A percentile compares a stretch with the other conserved stretches of the same genome.
Evolutionary conservation across 2,797 vertebrate genomes (phyloP).

Genomic region (Myotis pilosus): DNA sequence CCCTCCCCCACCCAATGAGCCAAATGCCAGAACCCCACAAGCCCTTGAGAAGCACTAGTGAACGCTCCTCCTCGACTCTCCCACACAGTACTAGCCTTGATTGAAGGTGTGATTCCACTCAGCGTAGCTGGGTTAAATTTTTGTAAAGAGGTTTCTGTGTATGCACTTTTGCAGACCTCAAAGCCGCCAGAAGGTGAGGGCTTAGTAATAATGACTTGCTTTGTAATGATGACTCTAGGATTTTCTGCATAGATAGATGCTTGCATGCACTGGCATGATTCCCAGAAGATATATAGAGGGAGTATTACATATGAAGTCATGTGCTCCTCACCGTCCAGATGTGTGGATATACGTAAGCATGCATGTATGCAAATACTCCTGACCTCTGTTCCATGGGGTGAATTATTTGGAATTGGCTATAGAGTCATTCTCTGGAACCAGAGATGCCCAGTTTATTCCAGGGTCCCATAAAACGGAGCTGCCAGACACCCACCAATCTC

Average conservation of each 20-base stretch:
- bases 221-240: slow-evolving; percentile 55
- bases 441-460: not conserved
- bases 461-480: not conserved
- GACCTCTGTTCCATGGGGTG: not conserved
- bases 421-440: not conserved
- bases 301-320: not conserved
- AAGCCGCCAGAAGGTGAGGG: slow-evolving; percentile 54
- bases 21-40: not conserved
- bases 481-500: not conserved
- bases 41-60: not conserved
- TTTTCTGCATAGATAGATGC: slow-evolving; percentile 17
- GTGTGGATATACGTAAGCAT: not conserved
- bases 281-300: not conserved
- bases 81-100: slow-evolving; percentile 25
- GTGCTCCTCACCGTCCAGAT: not conserved
- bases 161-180: slow-evolving; percentile 73
- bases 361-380: not conserved
- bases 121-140: slow-evolving; percentile 56
- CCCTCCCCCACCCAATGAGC: not conserved
- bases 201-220: slow-evolving; percentile 27
- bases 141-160: slow-evolving; percentile 71
- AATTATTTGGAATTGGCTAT: not conserved
- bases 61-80: not conserved
- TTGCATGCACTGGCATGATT: not conserved
- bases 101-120: slow-evolving; percentile 54